Conservation (phyloP, 2,113 vertebrate species). For the Hypomesus transpacificus region DNA sequence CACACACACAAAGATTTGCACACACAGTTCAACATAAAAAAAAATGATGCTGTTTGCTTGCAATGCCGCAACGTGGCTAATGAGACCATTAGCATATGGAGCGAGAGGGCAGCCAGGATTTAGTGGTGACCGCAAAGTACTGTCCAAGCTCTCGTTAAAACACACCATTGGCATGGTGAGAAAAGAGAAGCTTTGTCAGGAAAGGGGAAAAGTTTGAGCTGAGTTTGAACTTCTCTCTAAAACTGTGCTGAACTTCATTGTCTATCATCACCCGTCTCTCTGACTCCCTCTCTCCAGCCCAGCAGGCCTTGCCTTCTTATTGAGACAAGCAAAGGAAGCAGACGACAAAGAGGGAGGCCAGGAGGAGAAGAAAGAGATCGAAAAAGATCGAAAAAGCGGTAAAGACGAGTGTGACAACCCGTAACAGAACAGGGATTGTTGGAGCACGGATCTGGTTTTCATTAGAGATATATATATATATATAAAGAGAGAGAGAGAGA, state of each 20-base stretch:
- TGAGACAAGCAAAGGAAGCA: too few species aligned
- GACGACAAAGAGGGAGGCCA: too few species aligned
- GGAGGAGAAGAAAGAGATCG: background rate
- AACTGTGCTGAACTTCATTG: too few species aligned
- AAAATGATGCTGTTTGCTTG: slow-evolving; percentile 27
- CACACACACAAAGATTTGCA: background rate
- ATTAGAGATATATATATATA: too few species aligned
- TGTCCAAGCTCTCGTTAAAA: slow-evolving; percentile 2
- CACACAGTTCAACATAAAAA: background rate
- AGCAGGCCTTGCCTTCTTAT: too few species aligned
- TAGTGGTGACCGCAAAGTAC: slow-evolving; percentile 14
- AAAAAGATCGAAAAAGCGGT: slow-evolving; percentile 26
- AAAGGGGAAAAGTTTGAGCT: background rate
- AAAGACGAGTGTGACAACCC: slow-evolving; percentile 54
- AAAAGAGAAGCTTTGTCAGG: background rate
- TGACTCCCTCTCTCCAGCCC: too few species aligned
- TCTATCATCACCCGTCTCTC: too few species aligned
- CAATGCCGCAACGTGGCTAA: slow-evolving; percentile 23
- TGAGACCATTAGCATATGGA: slow-evolving; percentile 35
- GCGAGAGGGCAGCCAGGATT: slow-evolving; percentile 18
- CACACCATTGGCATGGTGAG: background rate
- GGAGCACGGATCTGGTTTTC: slow-evolving; percentile 77
- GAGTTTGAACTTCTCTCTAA: too few species aligned
- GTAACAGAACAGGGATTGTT: slow-evolving; percentile 76
- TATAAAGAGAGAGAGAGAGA: background rate